phyloP scores from a whole-genome alignment of 35 echinoderm and acorn worm species.

The Apostichopus californicus region DNA sequence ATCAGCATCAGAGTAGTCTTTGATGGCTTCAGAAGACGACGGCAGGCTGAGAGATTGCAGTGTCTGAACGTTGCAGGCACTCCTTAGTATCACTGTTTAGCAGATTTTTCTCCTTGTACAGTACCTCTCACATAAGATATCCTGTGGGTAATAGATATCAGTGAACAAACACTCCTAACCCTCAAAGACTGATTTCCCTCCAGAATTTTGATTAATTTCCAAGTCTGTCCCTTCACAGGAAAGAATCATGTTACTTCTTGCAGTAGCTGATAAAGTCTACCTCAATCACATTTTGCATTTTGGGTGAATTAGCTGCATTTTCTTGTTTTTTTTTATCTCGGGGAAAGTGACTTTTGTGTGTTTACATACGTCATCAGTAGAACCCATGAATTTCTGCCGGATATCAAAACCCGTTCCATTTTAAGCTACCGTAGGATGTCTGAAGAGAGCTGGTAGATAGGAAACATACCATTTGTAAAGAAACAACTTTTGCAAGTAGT shows the following conservation, averaged over 20 bases:
- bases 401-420: neutral
- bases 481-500: no score
- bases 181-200: slow-evolving; percentile 21
- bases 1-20: no score
- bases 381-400: neutral
- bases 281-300: neutral
- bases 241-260: neutral
- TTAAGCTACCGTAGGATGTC: no score
- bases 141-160: neutral
- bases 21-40: no score
- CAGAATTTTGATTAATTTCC: slow-evolving; percentile 19
- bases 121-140: neutral
- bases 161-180: slow-evolving; percentile 17
- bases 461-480: no score
- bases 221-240: slow-evolving; percentile 3
- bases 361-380: neutral
- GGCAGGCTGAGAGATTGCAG: no score
- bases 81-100: neutral
- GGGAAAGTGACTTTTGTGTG: slow-evolving; percentile 2
- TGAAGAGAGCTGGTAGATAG: no score
- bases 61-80: no score
- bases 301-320: neutral
- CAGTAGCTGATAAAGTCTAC: neutral
- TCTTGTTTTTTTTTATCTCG: neutral
- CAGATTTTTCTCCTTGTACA: neutral